A percentile compares a stretch with the other conserved stretches of the same genome.
These are phyloP conservation scores for Motacilla alba DNA, from an alignment of 2,113 vertebrate genomes.

Conservation along the genomic window DNA sequence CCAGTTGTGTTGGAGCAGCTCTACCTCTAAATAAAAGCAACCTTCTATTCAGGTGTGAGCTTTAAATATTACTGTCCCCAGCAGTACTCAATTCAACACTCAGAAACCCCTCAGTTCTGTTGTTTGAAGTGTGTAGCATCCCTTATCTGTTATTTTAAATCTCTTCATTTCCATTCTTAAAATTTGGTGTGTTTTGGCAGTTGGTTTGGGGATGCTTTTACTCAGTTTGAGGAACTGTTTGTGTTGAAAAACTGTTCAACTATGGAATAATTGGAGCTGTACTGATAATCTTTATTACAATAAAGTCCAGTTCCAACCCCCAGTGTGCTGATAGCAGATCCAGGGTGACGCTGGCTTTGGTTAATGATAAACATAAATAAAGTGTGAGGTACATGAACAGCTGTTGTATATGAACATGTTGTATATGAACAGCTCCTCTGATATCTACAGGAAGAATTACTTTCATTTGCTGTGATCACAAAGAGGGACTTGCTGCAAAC, in stretches of 20 bases:
- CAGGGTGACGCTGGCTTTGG: neutral
- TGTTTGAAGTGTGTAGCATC: neutral
- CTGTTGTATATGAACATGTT: rapidly evolving
- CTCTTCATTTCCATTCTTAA: neutral
- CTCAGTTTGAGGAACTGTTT: neutral
- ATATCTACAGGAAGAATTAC: neutral
- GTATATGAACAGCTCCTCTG: neutral
- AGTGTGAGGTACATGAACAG: neutral
- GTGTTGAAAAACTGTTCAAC: neutral
- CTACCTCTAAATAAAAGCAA: neutral
- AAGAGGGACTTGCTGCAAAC: neutral
- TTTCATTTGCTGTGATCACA: neutral
- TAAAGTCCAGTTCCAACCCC: neutral
- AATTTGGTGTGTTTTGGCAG: neutral
- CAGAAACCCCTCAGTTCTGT: neutral
- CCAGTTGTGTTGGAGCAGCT: neutral
- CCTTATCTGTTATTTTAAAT: neutral
- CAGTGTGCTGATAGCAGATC: neutral
- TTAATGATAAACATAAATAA: conserved; percentile 38
- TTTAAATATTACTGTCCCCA: neutral
- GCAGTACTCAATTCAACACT: neutral
- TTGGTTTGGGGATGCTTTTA: neutral
- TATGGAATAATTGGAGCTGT: neutral
- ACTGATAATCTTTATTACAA: neutral
- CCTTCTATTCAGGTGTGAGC: neutral